These are phyloP conservation scores for Rhizomys pruinosus DNA, from an alignment of 2,113 vertebrate species.

Conservation along the genomic window DNA sequence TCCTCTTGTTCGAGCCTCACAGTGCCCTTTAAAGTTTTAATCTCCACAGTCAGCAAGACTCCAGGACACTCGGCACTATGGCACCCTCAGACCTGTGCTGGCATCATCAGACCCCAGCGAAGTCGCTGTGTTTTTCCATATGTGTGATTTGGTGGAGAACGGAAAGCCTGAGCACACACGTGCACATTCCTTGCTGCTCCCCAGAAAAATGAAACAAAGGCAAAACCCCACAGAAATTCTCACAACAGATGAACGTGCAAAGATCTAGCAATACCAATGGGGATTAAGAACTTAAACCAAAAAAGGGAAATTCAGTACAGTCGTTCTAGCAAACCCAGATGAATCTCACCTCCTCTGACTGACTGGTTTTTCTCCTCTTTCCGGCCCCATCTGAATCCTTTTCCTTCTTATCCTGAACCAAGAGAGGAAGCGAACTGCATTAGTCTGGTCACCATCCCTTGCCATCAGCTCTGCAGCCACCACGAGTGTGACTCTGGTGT, in stretches of 20 bases:
- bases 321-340: neutral
- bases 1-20: neutral
- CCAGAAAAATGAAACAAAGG: neutral
- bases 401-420: slow-evolving; percentile 95
- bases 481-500: accelerated
- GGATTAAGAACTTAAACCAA: slow-evolving; percentile 12
- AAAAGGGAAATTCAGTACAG: neutral
- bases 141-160: neutral
- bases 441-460: neutral
- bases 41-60: neutral
- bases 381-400: slow-evolving; percentile 94
- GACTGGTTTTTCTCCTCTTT: slow-evolving; percentile 96
- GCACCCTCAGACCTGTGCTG: neutral
- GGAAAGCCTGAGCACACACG: accelerated
- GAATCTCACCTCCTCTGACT: slow-evolving; percentile 95
- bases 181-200: neutral
- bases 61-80: accelerated
- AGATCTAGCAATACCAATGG: neutral
- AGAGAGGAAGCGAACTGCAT: neutral
- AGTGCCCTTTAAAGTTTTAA: neutral
- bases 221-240: neutral
- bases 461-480: neutral
- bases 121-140: neutral
- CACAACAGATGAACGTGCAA: neutral
- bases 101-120: neutral